Percentiles rank a stretch among this genome's conserved stretches.
Conservation (phyloP, 2,888 invertebrate species). For the Mimumesa dahlbomi region DNA sequence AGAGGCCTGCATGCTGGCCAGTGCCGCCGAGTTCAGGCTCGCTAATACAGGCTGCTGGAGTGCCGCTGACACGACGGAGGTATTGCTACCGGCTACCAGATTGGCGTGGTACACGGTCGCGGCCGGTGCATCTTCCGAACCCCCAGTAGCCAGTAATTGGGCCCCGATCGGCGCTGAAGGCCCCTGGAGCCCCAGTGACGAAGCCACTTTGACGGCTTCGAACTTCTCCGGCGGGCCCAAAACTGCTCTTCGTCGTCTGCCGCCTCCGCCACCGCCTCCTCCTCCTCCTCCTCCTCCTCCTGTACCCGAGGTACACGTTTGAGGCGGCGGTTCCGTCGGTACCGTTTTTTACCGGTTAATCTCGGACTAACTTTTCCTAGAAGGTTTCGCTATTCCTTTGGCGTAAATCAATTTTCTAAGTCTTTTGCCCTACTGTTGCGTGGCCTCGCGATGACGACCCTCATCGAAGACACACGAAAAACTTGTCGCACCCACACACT, state of each 20-base stretch:
- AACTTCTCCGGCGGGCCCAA: slow-evolving; percentile 74
- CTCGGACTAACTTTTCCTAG: too few relatives aligned
- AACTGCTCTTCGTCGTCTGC: slow-evolving; percentile 65
- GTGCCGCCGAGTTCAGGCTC: slow-evolving; percentile 78
- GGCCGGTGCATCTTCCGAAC: slow-evolving; percentile 74
- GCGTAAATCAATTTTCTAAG: too few relatives aligned
- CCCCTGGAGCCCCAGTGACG: slow-evolving; percentile 81
- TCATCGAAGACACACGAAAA: slow-evolving; percentile 16
- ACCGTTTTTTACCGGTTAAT: slow-evolving; percentile 41
- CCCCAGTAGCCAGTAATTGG: slow-evolving; percentile 77
- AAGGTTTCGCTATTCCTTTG: too few relatives aligned
- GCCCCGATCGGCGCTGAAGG: slow-evolving; percentile 80
- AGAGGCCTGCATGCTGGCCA: slow-evolving; percentile 86
- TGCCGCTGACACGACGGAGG: slow-evolving; percentile 77
- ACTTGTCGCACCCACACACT: slow-evolving; percentile 42
- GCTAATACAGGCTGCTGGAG: slow-evolving; percentile 77
- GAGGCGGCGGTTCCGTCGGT: slow-evolving; percentile 60
- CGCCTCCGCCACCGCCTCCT: slow-evolving; percentile 63
- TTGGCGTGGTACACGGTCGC: slow-evolving; percentile 79
- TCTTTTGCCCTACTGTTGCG: slow-evolving; percentile 25
- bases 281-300: slow-evolving; percentile 34
- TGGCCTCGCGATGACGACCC: slow-evolving; percentile 1
- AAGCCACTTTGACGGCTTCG: slow-evolving; percentile 81
- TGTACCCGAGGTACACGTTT: slow-evolving; percentile 57
- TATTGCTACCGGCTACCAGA: slow-evolving; percentile 78